phyloP scores from a whole-genome alignment of 2,888 invertebrate species.

The Tiliacea citrago region DNA sequence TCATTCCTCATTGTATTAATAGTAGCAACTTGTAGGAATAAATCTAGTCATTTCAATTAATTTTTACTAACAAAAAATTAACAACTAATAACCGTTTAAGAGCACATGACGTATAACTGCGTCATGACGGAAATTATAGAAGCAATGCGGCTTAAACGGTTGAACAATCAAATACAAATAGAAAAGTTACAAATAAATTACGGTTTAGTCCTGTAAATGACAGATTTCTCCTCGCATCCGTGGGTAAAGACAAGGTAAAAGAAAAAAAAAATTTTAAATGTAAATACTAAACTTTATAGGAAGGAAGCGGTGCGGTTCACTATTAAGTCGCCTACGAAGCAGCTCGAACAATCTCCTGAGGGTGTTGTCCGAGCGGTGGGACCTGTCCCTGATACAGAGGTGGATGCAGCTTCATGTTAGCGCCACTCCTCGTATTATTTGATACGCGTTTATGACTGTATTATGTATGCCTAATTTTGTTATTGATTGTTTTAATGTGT shows the following conservation, averaged over 20 bases:
- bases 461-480: no score
- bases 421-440: no score
- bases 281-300: not conserved
- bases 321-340: no score
- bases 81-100: not conserved
- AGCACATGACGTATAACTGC: not conserved
- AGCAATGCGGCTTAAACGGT: not conserved
- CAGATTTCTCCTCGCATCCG: not conserved
- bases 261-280: constrained; percentile 4
- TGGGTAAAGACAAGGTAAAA: not conserved
- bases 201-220: not conserved
- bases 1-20: not conserved
- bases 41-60: constrained; percentile 11
- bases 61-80: no score
- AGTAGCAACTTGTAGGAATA: not conserved
- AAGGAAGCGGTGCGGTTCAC: no score
- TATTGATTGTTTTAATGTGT: no score
- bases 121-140: not conserved
- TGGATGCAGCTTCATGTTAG: no score
- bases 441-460: no score
- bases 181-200: not conserved
- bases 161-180: constrained; percentile 18
- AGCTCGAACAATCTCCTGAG: no score
- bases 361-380: no score
- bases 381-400: no score